A percentile compares a stretch with the other conserved stretches of the same genome.
These are phyloP conservation scores for Lepidostoma basale DNA, from an alignment of 1,140 invertebrate genomes.

Conservation along the genomic window DNA sequence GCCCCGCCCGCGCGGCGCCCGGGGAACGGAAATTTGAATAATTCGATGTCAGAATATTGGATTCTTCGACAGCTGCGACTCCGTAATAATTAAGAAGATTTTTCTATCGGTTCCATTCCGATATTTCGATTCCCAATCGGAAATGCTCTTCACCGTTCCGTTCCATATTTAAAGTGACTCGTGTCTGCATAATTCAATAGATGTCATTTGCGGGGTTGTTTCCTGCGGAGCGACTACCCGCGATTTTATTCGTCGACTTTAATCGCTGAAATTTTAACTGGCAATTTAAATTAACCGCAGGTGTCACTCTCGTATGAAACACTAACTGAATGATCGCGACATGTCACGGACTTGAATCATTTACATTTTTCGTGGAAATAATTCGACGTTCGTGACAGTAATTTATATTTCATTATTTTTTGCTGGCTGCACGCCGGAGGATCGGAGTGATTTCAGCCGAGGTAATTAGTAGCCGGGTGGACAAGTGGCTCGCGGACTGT, in stretches of 20 bases:
- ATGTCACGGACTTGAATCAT: constrained; percentile 34
- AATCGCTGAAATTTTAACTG: constrained; percentile 37
- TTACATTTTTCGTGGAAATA: constrained; percentile 26
- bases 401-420: constrained; percentile 26
- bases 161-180: constrained; percentile 45
- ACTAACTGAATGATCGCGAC: constrained; percentile 8
- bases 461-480: constrained; percentile 22
- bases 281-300: constrained; percentile 26
- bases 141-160: constrained; percentile 24
- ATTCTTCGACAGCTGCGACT: constrained; percentile 35
- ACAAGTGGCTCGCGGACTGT: constrained; percentile 1
- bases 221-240: background rate
- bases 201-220: constrained; percentile 36
- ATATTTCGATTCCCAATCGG: constrained; percentile 22
- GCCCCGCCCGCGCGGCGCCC: background rate
- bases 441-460: constrained; percentile 6
- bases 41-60: constrained; percentile 42
- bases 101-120: constrained; percentile 31
- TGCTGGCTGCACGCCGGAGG: background rate
- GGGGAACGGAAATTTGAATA: constrained; percentile 43
- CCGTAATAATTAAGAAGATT: constrained; percentile 45
- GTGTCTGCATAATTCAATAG: constrained; percentile 46
- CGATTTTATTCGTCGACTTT: constrained; percentile 30
- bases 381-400: constrained; percentile 3
- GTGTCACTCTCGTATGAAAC: constrained; percentile 24